Conservation (phyloP, 2,888 invertebrate species). For the Conomelus anceps region DNA sequence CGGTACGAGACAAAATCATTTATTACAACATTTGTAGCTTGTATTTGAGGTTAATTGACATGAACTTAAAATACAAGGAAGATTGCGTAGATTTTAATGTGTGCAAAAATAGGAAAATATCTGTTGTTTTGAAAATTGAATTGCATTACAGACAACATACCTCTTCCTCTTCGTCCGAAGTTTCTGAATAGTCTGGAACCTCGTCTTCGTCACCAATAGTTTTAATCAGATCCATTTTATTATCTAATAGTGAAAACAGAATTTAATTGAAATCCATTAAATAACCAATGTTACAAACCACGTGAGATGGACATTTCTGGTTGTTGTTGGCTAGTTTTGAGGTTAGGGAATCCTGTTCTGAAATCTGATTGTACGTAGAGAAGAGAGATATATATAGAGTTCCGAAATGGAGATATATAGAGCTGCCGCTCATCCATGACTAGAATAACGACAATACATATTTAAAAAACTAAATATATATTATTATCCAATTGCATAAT, state of each 20-base stretch:
- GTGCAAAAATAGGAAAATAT: neutral
- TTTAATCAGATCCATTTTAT: slow-evolving; percentile 56
- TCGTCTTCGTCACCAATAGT: slow-evolving; percentile 80
- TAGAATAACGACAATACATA: no score
- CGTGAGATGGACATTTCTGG: neutral
- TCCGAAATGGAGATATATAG: no score
- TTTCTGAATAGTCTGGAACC: slow-evolving; percentile 66
- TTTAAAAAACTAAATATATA: no score
- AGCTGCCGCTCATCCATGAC: no score
- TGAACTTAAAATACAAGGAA: no score
- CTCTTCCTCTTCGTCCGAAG: slow-evolving; percentile 73
- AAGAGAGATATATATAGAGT: no score
- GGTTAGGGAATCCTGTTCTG: neutral
- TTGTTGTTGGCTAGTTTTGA: neutral
- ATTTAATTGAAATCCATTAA: neutral
- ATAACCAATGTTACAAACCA: neutral
- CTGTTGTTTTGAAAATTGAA: neutral
- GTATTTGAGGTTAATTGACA: no score
- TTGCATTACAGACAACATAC: slow-evolving; percentile 44
- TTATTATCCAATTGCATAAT: no score
- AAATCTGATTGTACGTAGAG: neutral
- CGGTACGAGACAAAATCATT: no score
- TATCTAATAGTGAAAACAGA: neutral
- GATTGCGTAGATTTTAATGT: neutral
- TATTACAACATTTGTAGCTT: no score